A percentile compares a stretch with the other conserved stretches of the same genome.
Evolutionary conservation across 2,888 invertebrate species (phyloP).

Genomic region (Hymenopus coronatus): DNA sequence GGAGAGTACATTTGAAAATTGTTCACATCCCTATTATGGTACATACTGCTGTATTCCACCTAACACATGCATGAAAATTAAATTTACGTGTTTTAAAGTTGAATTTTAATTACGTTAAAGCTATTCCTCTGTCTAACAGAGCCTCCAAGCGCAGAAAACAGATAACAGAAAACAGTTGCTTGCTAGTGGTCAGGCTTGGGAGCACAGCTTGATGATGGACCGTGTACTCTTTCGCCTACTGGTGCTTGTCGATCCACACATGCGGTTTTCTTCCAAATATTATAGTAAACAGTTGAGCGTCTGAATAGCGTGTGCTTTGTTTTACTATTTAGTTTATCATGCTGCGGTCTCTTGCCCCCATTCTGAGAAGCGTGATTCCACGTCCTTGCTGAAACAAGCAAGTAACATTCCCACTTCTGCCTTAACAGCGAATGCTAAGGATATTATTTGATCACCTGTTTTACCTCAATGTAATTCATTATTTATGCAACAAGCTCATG

Average conservation of each 20-base stretch:
- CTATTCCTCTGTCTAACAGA: not conserved
- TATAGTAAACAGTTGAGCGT: not conserved
- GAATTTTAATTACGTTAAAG: not conserved
- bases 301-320: not conserved
- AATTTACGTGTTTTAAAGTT: no score
- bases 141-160: not conserved
- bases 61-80: no score
- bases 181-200: not conserved
- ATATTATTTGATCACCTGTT: no score
- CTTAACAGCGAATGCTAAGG: not conserved
- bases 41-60: no score
- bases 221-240: not conserved
- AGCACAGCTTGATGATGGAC: not conserved
- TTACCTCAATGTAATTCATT: no score
- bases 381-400: not conserved
- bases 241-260: not conserved
- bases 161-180: not conserved
- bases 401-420: no score
- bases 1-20: no score
- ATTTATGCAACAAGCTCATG: no score
- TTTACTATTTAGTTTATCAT: not conserved
- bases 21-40: no score
- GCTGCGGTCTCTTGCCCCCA: not conserved
- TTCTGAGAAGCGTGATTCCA: not conserved
- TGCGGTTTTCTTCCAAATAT: not conserved